Evolutionary conservation across 23 tunicate species (phyloP), one percentile per base, ranked within the genome.

Genomic region (Phallusia fumigata): DNA sequence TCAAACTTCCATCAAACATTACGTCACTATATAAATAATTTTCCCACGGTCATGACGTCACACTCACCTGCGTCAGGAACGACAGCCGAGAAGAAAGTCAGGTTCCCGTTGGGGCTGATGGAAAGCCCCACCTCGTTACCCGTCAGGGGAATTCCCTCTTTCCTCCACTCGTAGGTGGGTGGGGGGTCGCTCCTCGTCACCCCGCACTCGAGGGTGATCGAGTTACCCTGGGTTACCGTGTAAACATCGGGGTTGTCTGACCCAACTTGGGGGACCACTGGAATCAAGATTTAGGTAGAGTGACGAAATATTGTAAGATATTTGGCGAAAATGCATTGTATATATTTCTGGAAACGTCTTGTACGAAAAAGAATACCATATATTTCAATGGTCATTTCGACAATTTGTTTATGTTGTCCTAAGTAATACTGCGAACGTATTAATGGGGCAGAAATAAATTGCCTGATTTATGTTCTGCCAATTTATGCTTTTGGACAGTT

Each of bases 101-200:
- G 78, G 28, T 74, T 65, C 30, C 98, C 98, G 65, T 89, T 90
- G 30, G 86, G 21, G 19, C 80, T 69, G 35, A 94, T 75, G 33
- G 33, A 81, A 35, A 90, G 28, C 32, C 87, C 86, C 0, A 40
- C 88, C 64, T 85, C 88, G 52, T 82, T 53, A n/a, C 89, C 88
- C 32, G 85, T 72, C 35, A 94, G 22, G 30, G 45, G 69, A 0
- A 31, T 32, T 1, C 85, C 94, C 22, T 79, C 90, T 76, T 85
- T 85, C 36, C 52, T 32, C 98, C 98, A 94, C n/a, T 75, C 74
- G 65, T 81, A 89, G n/a, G 86, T 80, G 19, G 98, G 94, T n/a
- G 90, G 86, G 28, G 98, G 98, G 75, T 87, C 87, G 49, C 91
- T 83, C 11, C 36, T 36, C 0, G 88, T 78, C 21, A 94, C 91